These are phyloP conservation scores for Drosophila sucinea DNA, from an alignment of 1,140 invertebrate genomes.

Conservation along the genomic window DNA sequence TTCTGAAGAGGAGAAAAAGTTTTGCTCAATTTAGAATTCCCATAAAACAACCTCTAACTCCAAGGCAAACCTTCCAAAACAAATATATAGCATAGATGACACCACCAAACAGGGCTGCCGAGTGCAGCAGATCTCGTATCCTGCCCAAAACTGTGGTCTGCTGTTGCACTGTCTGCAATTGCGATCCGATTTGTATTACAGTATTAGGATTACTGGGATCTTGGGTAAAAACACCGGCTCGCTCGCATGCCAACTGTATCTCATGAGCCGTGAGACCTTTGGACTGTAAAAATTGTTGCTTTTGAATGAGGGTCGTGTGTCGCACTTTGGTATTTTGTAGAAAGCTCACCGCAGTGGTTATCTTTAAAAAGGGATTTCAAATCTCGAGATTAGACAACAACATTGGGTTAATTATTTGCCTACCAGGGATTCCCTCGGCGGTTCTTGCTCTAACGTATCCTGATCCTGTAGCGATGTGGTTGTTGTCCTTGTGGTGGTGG, in stretches of 20 bases:
- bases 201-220: slow-evolving; percentile 76
- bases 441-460: slow-evolving; percentile 23
- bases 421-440: slow-evolving; percentile 78
- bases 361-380: slow-evolving; percentile 84
- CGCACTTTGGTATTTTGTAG: slow-evolving; percentile 92
- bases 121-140: slow-evolving; percentile 87
- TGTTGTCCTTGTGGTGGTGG: slow-evolving; percentile 47
- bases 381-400: slow-evolving; percentile 55
- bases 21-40: background rate
- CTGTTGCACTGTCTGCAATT: slow-evolving; percentile 68
- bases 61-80: slow-evolving; percentile 87
- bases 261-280: slow-evolving; percentile 93
- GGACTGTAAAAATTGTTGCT: slow-evolving; percentile 90
- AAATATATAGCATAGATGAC: slow-evolving; percentile 88
- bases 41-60: background rate
- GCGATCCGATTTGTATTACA: slow-evolving; percentile 78
- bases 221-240: slow-evolving; percentile 84
- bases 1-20: slow-evolving; percentile 84
- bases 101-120: slow-evolving; percentile 88
- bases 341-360: slow-evolving; percentile 93
- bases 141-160: slow-evolving; percentile 83
- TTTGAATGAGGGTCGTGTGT: slow-evolving; percentile 88
- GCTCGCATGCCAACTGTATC: slow-evolving; percentile 89
- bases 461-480: slow-evolving; percentile 46
- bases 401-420: slow-evolving; percentile 19